Base-by-base conservation (phyloP, 2,888 invertebrate species). In the Chorisops tibialis region DNA sequence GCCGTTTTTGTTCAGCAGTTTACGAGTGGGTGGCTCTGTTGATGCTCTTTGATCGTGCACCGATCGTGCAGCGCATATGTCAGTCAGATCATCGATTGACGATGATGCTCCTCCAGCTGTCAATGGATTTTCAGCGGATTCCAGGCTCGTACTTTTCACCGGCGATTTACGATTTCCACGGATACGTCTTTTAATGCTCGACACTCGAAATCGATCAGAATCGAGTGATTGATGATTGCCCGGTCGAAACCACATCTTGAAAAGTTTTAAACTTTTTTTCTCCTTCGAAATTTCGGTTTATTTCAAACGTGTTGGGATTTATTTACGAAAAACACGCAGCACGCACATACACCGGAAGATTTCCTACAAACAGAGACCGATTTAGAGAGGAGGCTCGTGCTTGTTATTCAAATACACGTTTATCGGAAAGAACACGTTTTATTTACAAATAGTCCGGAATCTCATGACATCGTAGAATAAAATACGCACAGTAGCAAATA, bases 101-200 rank as follows among this genome's bases (percentile, higher is more conserved):
- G 58, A 39, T 30, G 45, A 24, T 24, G 21, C 43, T 19, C 38
- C 12, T 12, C 18, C 3, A 14, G 14, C 5, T 30, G 30, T 30
- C 30, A 30, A 30, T 39, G 54, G 16, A 61, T 54, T 63, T 14
- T 52, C 64, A 1, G 39, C n/a, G 9, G 64, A 43, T 38, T 64
- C 64, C 9, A 61, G 14, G 50, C 64, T 62, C 7, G 59, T 50
- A 50, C 60, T 64, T 56, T 68, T 66, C 30, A 56, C 59, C 12
- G 60, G 66, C 47, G 65, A 66, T 65, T 64, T 68, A 58, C 66
- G 63, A 61, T 22, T 68, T 66, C 49, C 71, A 69, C 59, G 72
- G 70, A 69, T 72, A 69, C 39, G 72, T 68, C 47, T 68, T 21
- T 66, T 68, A 50, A 69, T 66, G 61, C 68, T 69, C 48, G 69